These are phyloP conservation scores for Geothlypis trichas DNA, from an alignment of 2,113 vertebrate species.

Conservation along the genomic window DNA sequence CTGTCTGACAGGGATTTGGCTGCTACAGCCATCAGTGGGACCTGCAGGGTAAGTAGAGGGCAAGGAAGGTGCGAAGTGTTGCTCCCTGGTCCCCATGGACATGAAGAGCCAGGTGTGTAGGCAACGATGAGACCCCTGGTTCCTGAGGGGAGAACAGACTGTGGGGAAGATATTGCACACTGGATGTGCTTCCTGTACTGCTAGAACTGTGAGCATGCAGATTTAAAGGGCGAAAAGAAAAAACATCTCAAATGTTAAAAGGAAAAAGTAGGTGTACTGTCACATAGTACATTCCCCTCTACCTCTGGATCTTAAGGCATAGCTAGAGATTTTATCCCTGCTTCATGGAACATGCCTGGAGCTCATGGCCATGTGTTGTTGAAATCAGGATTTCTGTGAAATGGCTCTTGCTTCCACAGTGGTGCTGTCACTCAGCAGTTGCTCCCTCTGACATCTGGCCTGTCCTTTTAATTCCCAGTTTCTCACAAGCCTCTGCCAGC, in stretches of 20 bases:
- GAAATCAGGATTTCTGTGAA: not conserved
- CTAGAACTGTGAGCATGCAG: not conserved
- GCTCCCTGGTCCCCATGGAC: not conserved
- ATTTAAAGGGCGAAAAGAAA: not conserved
- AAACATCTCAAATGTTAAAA: not conserved
- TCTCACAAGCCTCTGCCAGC: not conserved
- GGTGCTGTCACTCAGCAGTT: not conserved
- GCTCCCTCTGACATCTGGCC: not conserved
- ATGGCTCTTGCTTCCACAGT: not conserved
- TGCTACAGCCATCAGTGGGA: not conserved
- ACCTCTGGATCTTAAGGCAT: not conserved
- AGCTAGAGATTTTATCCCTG: not conserved
- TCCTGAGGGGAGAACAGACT: accelerated
- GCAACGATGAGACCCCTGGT: accelerated
- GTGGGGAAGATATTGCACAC: accelerated
- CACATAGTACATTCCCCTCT: not conserved
- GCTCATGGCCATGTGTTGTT: not conserved
- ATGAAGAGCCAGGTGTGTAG: accelerated
- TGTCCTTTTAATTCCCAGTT: not conserved
- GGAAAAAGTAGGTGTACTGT: not conserved
- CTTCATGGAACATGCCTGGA: not conserved
- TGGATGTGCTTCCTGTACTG: not conserved
- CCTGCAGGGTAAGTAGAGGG: not conserved
- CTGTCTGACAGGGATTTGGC: not conserved
- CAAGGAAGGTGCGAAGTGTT: accelerated